These are phyloP conservation scores for Chionodraco myersi DNA, from an alignment of 2,113 vertebrate species.

Conservation along the genomic window DNA sequence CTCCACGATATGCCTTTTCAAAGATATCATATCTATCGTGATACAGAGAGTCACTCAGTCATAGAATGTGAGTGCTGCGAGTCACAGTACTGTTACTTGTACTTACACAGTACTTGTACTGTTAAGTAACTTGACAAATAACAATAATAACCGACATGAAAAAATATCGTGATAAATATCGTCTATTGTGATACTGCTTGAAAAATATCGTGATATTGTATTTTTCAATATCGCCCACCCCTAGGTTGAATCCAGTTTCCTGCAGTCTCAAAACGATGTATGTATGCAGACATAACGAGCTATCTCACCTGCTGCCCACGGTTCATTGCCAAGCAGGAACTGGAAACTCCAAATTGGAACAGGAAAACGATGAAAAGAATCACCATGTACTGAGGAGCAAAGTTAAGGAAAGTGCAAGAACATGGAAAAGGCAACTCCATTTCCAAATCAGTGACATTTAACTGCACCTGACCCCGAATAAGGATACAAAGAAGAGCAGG, in stretches of 20 bases:
- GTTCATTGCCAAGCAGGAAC: slow-evolving; percentile 92
- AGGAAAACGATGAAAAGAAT: slow-evolving; percentile 93
- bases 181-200: no score
- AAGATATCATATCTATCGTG: no score
- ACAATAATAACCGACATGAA: no score
- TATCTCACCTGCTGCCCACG: slow-evolving; percentile 86
- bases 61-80: no score
- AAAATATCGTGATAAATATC: no score
- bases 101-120: no score
- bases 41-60: no score
- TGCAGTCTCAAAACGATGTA: background rate
- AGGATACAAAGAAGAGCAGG: slow-evolving; percentile 97
- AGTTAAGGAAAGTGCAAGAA: slow-evolving; percentile 73
- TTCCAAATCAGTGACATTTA: background rate
- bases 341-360: slow-evolving; percentile 93
- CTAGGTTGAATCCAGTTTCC: background rate
- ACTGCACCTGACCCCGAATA: background rate
- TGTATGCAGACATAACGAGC: background rate
- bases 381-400: slow-evolving; percentile 89
- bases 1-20: no score
- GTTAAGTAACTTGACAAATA: no score
- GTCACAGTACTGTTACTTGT: no score
- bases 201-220: no score
- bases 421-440: background rate
- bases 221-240: no score